These are phyloP conservation scores for Drosophila paranaensis DNA, from an alignment of 2,888 invertebrate genomes.

Conservation along the genomic window DNA sequence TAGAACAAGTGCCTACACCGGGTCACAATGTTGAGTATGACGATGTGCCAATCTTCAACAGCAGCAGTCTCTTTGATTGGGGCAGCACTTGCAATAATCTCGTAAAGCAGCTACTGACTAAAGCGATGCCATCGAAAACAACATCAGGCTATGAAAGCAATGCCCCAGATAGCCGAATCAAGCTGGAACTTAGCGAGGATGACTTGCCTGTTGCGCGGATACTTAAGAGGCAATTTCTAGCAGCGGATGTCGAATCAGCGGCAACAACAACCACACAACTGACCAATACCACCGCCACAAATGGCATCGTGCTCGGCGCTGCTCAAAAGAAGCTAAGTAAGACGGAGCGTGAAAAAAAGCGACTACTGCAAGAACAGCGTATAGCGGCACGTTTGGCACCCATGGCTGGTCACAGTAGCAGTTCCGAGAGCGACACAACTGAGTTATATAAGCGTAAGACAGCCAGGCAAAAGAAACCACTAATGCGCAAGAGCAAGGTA, in stretches of 20 bases:
- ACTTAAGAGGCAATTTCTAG: constrained; percentile 50
- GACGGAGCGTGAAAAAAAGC: constrained; percentile 83
- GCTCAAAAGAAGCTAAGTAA: constrained; percentile 79
- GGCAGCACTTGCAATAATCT: constrained; percentile 91
- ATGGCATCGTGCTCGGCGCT: constrained; percentile 35
- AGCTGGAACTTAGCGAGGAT: constrained; percentile 65
- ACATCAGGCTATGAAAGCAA: neutral
- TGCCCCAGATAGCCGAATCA: constrained; percentile 30
- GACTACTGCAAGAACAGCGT: constrained; percentile 80
- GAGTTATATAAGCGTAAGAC: constrained; percentile 78
- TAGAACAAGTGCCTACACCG: constrained; percentile 47
- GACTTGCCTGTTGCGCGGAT: constrained; percentile 67
- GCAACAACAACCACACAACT: constrained; percentile 57
- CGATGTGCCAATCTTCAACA: constrained; percentile 29
- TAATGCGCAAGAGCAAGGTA: constrained; percentile 65
- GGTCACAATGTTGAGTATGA: constrained; percentile 47
- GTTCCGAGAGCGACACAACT: constrained; percentile 85
- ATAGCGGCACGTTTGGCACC: constrained; percentile 81
- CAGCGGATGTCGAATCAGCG: constrained; percentile 55
- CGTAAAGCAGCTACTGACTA: constrained; percentile 89
- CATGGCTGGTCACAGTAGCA: constrained; percentile 83
- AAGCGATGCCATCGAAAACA: constrained; percentile 40
- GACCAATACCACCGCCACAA: constrained; percentile 60
- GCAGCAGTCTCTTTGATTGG: constrained; percentile 85
- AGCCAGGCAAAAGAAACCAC: constrained; percentile 78